Base-by-base conservation (phyloP, 2,888 invertebrate genomes). In the Eubasilissa splendida region DNA sequence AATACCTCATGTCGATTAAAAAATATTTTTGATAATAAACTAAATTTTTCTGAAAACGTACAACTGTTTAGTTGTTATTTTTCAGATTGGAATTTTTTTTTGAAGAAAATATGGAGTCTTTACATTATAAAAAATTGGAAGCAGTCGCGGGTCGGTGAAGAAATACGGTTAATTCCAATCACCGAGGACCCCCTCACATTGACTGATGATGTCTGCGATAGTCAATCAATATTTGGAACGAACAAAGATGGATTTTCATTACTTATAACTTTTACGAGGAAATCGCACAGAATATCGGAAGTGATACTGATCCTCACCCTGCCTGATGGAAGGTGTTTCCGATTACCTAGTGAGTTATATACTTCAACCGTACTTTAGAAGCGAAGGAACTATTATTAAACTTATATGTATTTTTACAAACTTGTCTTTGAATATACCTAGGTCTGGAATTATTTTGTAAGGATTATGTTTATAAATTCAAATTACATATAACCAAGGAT, bases 171-270 rank as follows among this genome's bases (percentile, higher is more conserved):
- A 76, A 75, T 86, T 77, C 68, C 84, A 81, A 80, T 84, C 60
- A 83, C 86, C 1, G 86, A 87, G 77, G 87, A 90, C 82, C 85
- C 85, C 3, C 87, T 89, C 5, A 85, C 84, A 0, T 74, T 85
- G 1, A 50, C 85, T n/a, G 86, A 86, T 77, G 86, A 87, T 8
- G 89, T 89, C 4, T 88, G 87, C 86, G 90, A 91, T 84, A 85
- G 85, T 71, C 85, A 90, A 14, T 86, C 88, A 9, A 87, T 94
- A 76, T 91, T 91, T 66, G 92, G 92, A 0, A 86, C 89, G 0
- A 91, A 93, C 71, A 88, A 91, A 8, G 90, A 92, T 14, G 93
- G 93, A 0, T 90, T 92, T 71, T 88, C 89, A 0, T 33, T 95
- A 0, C 86, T 91, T 8, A 84, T 93, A 12, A 89, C 89, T 79